Conservation (phyloP, 1,140 invertebrate species). For the Halictus rubicundus region DNA sequence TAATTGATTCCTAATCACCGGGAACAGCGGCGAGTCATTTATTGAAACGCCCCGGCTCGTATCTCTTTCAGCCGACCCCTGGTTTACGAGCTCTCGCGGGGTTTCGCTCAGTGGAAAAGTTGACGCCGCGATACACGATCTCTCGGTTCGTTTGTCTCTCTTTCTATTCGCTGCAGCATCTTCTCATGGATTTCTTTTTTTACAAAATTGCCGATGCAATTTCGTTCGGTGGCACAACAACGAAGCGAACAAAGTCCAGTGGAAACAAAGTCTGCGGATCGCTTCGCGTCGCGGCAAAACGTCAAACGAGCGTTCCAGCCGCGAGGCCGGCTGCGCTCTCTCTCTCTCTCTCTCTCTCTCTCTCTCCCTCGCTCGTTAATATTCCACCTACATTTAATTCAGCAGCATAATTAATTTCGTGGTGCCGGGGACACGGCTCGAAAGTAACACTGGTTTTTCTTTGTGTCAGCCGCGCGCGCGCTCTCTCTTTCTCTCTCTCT, state of each 20-base stretch:
- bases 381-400: constrained; percentile 26
- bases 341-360: no score
- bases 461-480: constrained; percentile 1
- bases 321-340: not conserved
- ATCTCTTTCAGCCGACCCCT: not conserved
- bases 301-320: not conserved
- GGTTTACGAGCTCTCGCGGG: not conserved
- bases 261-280: no score
- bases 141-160: not conserved
- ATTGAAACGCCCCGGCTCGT: constrained; percentile 19
- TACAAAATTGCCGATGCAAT: not conserved
- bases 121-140: not conserved
- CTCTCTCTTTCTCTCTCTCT: no score
- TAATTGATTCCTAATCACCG: constrained; percentile 51
- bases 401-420: constrained; percentile 52
- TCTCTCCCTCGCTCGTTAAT: constrained; percentile 39
- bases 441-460: constrained; percentile 36
- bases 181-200: not conserved
- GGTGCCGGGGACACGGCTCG: not conserved
- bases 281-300: not conserved
- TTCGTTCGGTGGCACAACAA: no score
- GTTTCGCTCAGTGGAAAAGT: not conserved
- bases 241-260: no score
- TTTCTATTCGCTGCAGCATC: no score
- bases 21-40: constrained; percentile 15